Percentiles rank a stretch among this genome's conserved stretches.
Conservation (phyloP, 2,888 invertebrate species). For the Drosophila pegasa region DNA sequence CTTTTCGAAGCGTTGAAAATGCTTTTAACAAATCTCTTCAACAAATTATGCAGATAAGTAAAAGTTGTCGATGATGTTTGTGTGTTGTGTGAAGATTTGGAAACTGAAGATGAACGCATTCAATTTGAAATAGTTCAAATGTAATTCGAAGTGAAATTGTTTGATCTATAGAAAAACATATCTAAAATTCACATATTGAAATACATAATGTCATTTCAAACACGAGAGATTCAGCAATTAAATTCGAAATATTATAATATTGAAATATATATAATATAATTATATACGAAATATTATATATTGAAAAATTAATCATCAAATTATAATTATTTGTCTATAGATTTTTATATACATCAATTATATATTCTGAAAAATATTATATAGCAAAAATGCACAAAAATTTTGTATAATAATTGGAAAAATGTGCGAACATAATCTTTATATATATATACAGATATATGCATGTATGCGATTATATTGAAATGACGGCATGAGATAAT, state of each 20-base stretch:
- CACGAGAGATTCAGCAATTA: not conserved
- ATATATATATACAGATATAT: not conserved
- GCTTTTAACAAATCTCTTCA: constrained; percentile 58
- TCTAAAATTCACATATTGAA: not conserved
- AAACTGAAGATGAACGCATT: constrained; percentile 18
- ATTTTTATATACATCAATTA: not conserved
- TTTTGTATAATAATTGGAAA: not conserved
- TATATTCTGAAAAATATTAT: not conserved
- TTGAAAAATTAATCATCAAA: not conserved
- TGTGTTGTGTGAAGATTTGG: constrained; percentile 1
- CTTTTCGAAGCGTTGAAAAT: constrained; percentile 63
- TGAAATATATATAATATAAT: constrained; percentile 10
- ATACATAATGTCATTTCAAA: no score
- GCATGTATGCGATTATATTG: constrained; percentile 13
- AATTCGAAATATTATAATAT: not conserved
- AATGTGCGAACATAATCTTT: not conserved
- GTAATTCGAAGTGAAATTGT: not conserved
- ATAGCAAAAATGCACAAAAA: constrained; percentile 15
- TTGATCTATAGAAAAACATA: not conserved
- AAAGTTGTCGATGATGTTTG: constrained; percentile 56
- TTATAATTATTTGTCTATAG: not conserved
- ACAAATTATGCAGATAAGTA: constrained; percentile 71
- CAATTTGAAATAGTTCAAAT: not conserved
- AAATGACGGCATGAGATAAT: constrained; percentile 12
- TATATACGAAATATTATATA: no score